Evolutionary conservation across 2,888 invertebrate species (phyloP).

Genomic region (Xanthostigma xanthostigma): DNA sequence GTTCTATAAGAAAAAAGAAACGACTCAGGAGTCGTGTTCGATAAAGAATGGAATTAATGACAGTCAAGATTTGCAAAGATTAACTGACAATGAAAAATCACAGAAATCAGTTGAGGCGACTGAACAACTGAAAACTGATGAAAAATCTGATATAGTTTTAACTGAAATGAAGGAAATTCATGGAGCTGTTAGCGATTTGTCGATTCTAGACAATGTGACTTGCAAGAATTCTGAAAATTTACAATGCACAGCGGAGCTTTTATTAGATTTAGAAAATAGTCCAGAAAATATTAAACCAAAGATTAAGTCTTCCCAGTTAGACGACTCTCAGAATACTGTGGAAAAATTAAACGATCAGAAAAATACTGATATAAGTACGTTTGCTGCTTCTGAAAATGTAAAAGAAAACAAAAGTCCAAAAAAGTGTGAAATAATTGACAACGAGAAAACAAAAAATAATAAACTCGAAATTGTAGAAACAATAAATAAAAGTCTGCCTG

Average conservation of each 20-base stretch:
- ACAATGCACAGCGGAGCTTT: no score
- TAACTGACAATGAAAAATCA: no score
- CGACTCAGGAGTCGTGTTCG: no score
- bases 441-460: background rate
- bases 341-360: background rate
- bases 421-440: background rate
- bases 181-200: background rate
- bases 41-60: no score
- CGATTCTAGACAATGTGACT: no score
- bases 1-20: background rate
- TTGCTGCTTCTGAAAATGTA: background rate
- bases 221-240: no score
- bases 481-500: background rate
- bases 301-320: no score
- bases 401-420: background rate
- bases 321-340: background rate
- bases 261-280: no score
- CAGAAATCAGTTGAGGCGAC: background rate
- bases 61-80: no score
- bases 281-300: no score
- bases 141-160: background rate
- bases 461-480: background rate
- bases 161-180: background rate
- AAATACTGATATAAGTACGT: background rate
- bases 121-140: background rate